Percentiles rank a stretch among this genome's conserved stretches.
phyloP scores from a whole-genome alignment of 2,888 invertebrate genomes.

The Drosophila nr. perissopoda region DNA sequence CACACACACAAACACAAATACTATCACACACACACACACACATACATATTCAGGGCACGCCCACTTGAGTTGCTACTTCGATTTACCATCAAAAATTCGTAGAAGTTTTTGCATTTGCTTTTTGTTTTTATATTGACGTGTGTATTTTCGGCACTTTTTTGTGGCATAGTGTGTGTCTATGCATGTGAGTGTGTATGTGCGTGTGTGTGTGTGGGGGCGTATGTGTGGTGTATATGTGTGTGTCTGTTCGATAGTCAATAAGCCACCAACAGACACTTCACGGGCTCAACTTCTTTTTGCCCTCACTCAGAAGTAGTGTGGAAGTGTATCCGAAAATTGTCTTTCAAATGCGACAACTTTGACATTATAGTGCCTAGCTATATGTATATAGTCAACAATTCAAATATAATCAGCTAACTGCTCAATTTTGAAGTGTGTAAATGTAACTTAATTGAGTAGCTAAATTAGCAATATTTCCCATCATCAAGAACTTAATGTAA shows the following conservation, averaged over 20 bases:
- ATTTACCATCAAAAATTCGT: slow-evolving; percentile 71
- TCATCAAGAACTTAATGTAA: no score
- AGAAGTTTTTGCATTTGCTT: slow-evolving; percentile 36
- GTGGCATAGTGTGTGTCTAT: slow-evolving; percentile 15
- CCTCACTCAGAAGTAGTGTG: slow-evolving; percentile 6
- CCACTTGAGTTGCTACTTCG: slow-evolving; percentile 61
- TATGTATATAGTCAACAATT: not conserved
- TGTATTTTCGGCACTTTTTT: slow-evolving; percentile 30
- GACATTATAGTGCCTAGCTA: not conserved
- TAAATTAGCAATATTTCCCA: not conserved
- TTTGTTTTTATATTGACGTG: slow-evolving; percentile 41
- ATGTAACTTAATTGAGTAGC: not conserved
- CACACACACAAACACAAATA: slow-evolving; percentile 38
- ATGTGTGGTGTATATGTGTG: slow-evolving; percentile 19
- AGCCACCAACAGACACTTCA: slow-evolving; percentile 29
- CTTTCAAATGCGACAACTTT: not conserved
- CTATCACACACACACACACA: slow-evolving; percentile 15
- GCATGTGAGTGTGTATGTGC: slow-evolving; percentile 12
- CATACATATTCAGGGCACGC: slow-evolving; percentile 28
- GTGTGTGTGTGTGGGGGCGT: slow-evolving; percentile 18
- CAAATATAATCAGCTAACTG: not conserved
- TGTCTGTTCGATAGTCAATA: slow-evolving; percentile 20
- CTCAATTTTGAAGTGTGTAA: not conserved
- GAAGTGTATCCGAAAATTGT: not conserved
- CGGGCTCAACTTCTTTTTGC: slow-evolving; percentile 10